A percentile compares a stretch with the other conserved stretches of the same genome.
These are phyloP conservation scores for Rhagologus leucostigma DNA, from an alignment of 2,113 vertebrate genomes.

Conservation along the genomic window DNA sequence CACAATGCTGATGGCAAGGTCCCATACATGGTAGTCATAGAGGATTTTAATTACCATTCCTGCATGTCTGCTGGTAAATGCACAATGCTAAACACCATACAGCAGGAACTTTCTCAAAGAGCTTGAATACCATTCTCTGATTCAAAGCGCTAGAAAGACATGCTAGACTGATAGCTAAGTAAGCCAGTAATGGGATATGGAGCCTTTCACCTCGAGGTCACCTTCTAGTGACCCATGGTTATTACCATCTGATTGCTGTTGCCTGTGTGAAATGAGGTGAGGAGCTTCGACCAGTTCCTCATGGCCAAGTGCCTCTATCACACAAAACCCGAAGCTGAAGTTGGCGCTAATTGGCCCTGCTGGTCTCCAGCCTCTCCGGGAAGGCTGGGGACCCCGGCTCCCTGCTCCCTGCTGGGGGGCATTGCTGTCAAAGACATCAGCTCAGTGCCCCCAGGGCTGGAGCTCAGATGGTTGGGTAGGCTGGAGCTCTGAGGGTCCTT, in stretches of 20 bases:
- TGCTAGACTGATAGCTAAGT: conserved; percentile 9
- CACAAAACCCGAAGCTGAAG: not conserved
- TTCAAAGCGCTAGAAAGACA: not conserved
- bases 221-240: conserved; percentile 41
- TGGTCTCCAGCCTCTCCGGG: not conserved
- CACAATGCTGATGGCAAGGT: not conserved
- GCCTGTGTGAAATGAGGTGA: conserved; percentile 41
- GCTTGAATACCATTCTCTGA: conserved; percentile 27
- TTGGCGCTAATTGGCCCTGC: not conserved
- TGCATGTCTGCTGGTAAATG: conserved; percentile 29
- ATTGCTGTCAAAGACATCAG: not conserved
- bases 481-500: not conserved
- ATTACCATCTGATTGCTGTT: conserved; percentile 47
- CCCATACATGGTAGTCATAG: not conserved
- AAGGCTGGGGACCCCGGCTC: not conserved
- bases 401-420: not conserved
- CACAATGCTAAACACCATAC: conserved; percentile 16
- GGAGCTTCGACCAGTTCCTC: conserved; percentile 1
- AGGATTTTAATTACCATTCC: conserved; percentile 47
- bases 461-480: not conserved
- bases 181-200: conserved; percentile 39
- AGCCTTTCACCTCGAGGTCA: conserved; percentile 52
- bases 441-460: not conserved
- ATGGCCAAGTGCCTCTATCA: not conserved
- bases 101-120: conserved; percentile 10